These are phyloP conservation scores for Rattus rattus DNA, from an alignment of 2,113 vertebrate species.

Conservation along the genomic window DNA sequence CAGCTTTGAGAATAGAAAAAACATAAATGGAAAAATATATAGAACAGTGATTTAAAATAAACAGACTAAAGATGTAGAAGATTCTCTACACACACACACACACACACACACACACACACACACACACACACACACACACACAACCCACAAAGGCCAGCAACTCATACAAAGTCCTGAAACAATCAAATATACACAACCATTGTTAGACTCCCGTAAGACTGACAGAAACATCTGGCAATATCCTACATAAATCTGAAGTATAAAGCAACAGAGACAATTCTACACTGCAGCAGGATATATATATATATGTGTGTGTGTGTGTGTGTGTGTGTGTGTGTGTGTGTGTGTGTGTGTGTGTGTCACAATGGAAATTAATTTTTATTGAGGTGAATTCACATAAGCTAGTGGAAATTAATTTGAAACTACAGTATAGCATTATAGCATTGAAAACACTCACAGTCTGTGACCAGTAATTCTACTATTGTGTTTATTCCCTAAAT, in stretches of 20 bases:
- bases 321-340: too few species aligned
- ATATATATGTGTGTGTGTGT: too few species aligned
- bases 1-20: constrained; percentile 28
- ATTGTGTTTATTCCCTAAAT: neutral
- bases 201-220: neutral
- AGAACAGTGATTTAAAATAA: constrained; percentile 47
- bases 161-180: neutral
- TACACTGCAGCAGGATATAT: neutral
- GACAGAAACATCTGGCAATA: constrained; percentile 27
- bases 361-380: constrained; percentile 30
- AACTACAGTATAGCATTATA: neutral
- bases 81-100: neutral
- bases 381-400: constrained; percentile 21
- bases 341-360: too few species aligned
- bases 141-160: neutral
- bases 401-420: constrained; percentile 37
- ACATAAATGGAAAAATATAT: constrained; percentile 35
- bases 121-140: neutral
- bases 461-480: constrained; percentile 21
- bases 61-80: constrained; percentile 4
- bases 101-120: neutral
- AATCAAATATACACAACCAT: constrained; percentile 37
- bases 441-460: neutral
- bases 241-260: constrained; percentile 44
- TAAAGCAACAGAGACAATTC: neutral